phyloP scores from a whole-genome alignment of 2,888 invertebrate species.

The Torymus auratus region DNA sequence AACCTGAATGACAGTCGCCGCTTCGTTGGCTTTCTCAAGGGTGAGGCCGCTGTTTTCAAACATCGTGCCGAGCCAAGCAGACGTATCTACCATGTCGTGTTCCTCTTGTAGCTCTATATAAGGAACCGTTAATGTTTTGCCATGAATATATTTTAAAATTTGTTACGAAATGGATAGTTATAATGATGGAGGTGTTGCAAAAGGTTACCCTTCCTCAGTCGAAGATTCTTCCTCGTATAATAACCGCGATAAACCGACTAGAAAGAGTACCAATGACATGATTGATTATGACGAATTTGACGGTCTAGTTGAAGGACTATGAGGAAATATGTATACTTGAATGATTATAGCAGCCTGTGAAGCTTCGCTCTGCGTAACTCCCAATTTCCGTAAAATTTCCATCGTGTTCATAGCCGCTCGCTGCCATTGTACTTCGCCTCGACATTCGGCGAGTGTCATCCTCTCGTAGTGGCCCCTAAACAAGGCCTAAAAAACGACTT shows the following conservation, averaged over 20 bases:
- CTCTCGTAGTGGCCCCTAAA: slow-evolving; percentile 70
- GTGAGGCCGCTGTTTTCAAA: slow-evolving; percentile 65
- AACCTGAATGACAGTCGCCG: slow-evolving; percentile 69
- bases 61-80: slow-evolving; percentile 69
- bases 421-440: slow-evolving; percentile 70
- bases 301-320: too few species aligned
- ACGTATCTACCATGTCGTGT: slow-evolving; percentile 61
- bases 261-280: not conserved
- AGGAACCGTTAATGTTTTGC: too few species aligned
- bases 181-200: not conserved
- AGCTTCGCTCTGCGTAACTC: slow-evolving; percentile 67
- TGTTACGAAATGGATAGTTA: too few species aligned
- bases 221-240: slow-evolving; percentile 33
- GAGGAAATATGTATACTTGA: slow-evolving; percentile 63
- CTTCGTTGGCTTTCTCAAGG: slow-evolving; percentile 63
- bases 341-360: slow-evolving; percentile 64
- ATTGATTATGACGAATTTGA: not conserved
- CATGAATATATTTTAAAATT: too few species aligned
- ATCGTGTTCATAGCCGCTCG: slow-evolving; percentile 68
- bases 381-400: slow-evolving; percentile 68
- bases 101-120: too few species aligned
- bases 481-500: slow-evolving; percentile 62
- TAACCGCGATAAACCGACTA: slow-evolving; percentile 54
- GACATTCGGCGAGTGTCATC: slow-evolving; percentile 65
- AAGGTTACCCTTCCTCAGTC: slow-evolving; percentile 3